Percentiles rank a stretch among this genome's conserved stretches.
Evolutionary conservation across 2,113 vertebrate species (phyloP).

Genomic region (Origma solitaria): DNA sequence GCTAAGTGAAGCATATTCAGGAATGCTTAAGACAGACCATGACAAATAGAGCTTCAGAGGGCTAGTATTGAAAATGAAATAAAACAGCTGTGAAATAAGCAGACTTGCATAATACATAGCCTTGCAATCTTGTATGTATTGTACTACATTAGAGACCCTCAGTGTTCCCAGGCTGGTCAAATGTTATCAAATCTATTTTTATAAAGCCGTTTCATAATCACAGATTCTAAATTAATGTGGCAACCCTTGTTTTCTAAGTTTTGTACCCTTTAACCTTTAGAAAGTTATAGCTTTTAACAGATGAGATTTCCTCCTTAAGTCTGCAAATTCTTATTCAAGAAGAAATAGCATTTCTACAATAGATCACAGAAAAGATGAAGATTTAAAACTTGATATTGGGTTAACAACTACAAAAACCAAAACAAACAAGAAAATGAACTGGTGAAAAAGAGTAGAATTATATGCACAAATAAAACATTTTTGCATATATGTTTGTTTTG

Average conservation of each 20-base stretch:
- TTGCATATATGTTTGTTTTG: background rate
- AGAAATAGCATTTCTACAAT: background rate
- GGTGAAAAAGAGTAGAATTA: background rate
- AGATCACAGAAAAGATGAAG: background rate
- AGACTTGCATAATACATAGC: background rate
- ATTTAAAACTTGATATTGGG: background rate
- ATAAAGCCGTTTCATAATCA: background rate
- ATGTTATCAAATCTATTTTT: background rate
- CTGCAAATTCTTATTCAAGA: background rate
- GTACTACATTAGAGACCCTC: background rate
- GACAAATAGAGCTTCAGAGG: background rate
- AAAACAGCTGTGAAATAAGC: background rate
- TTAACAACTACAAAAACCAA: background rate
- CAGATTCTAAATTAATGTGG: background rate
- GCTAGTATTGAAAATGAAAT: background rate
- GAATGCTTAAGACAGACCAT: background rate
- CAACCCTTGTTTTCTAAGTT: background rate
- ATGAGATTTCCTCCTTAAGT: background rate
- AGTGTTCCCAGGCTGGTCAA: background rate
- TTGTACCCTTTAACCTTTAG: background rate
- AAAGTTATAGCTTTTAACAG: background rate
- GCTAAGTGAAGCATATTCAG: background rate
- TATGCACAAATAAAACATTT: background rate
- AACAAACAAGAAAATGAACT: background rate
- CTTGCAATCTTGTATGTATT: background rate